Evolutionary conservation across 1,140 invertebrate species (phyloP), one percentile per base, ranked within the genome.

Genomic region (Nephila pilipes): DNA sequence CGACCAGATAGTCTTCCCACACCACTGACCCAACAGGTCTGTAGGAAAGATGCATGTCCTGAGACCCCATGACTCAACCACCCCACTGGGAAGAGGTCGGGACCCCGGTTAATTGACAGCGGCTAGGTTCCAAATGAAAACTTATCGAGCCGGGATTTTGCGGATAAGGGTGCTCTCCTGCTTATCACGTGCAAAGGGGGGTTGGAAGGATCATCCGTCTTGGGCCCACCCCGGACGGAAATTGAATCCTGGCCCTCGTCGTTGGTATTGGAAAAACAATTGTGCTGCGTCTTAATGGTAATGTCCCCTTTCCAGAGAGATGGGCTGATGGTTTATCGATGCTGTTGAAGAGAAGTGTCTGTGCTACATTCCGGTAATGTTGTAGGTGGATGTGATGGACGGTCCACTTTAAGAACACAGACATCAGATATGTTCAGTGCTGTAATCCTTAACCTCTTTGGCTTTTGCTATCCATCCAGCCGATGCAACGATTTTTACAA

Each of bases 211-310:
- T 32, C 65, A 69, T 69, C 25, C 65, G 65, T 69, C 65, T 69
- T 69, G 25, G 65, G 22, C 22, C 69, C 14, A 46, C 46, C n/a
- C 69, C 69, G 6, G 69, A 10, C 79, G 79, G 79, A 81, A 81
- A 81, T 81, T 81, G 79, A 81, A 81, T 81, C 79, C 25, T 81
- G 6, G 79, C 8, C 46, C 46, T 46, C 46, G 46, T 46, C 46
- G 46, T 46, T 46, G 79, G n/a, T 81, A 54, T 81, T 81, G 79
- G 36, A 54, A 69, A 69, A 69, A 69, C 65, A 69, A 69, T 69
- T 69, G 65, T 32, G 12, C 65, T 12, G 8, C 60, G 22, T 32
- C 65, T 32, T 69, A 69, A 69, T 32, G 65, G 65, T 32, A 32
- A 69, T 69, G 65, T 16, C n/a, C 20, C 32, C 65, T 32, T 32